Conservation (phyloP, 2,797 vertebrate species). For the Anolis apletophallus region DNA sequence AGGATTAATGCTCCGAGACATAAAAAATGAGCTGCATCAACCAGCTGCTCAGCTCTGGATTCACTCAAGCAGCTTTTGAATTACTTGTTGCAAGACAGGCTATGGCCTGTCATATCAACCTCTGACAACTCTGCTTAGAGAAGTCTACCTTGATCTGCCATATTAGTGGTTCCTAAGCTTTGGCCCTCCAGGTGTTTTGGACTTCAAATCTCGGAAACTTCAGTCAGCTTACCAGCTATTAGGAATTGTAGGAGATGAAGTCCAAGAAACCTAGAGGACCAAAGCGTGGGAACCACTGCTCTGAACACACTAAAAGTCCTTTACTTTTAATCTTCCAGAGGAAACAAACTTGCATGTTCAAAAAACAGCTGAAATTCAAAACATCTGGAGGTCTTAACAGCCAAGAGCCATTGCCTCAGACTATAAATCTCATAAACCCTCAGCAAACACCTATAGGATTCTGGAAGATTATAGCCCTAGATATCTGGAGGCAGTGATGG, state of each 20-base stretch:
- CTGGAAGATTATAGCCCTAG: too few relatives aligned
- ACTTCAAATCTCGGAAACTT: too few relatives aligned
- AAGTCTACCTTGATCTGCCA: neutral
- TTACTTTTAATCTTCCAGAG: neutral
- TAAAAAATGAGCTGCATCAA: neutral
- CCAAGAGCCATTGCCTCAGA: too few relatives aligned
- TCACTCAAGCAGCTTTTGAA: neutral
- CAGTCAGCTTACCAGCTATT: too few relatives aligned
- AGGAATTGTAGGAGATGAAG: too few relatives aligned
- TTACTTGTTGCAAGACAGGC: neutral
- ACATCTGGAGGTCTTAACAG: neutral
- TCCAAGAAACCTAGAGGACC: too few relatives aligned
- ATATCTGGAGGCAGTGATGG: too few relatives aligned
- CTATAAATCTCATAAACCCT: too few relatives aligned
- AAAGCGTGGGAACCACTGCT: too few relatives aligned
- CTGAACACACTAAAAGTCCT: neutral
- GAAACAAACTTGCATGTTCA: too few relatives aligned
- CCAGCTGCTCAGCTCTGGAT: accelerated
- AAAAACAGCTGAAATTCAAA: neutral
- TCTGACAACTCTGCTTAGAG: neutral
- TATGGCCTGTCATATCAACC: neutral
- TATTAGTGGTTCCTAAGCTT: too few relatives aligned
- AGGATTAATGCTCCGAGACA: neutral
- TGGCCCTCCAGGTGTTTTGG: neutral
- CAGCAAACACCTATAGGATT: too few relatives aligned